Base-by-base conservation (phyloP, 2,113 vertebrate species). In the Onychostoma macrolepis region DNA sequence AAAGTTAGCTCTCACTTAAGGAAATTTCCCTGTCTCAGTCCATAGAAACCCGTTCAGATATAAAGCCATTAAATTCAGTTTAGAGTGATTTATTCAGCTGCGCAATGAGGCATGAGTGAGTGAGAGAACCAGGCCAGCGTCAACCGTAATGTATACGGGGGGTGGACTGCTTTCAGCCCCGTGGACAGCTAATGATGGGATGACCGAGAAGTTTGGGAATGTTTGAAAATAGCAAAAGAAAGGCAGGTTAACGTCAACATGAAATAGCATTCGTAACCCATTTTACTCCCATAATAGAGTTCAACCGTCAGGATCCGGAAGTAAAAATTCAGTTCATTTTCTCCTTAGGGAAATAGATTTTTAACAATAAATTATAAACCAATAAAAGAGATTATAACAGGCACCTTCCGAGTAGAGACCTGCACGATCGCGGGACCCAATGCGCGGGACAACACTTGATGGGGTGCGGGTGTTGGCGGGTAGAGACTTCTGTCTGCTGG, bases 21-120 rank as follows among this genome's bases (percentile, higher is more conserved):
- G 76, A 80, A 86, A 85, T 72, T 48, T 86, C 65, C 80, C 67
- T 12, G 86, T 26, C 69, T 79, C 75, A 26, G 74, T 80, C 88
- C 72, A 80, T 17, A 87, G 80, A 87, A 83, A 80, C 61, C 83
- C 76, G 38, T 72, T 84, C 36, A 85, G 83, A 53, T 71, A 84
- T 43, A 19, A 56, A 81, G 80, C 85, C 80, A 90, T 90, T 88
- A 86, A 58, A 88, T 72, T 84, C 86, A 75, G 76, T 76, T 84
- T 86, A 84, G 74, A 85, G 84, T 75, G 89, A 88, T 88, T 88
- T 88, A 88, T 84, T 88, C 87, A 86, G 80, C 9, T 74, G 86
- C n/a, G 74, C 75, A 88, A 89, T 84, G 89, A 88, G 89, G 38
- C 86, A 56, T 78, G 43, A 53, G 63, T 11, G 17, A n/a, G 53